phyloP scores from a whole-genome alignment of 1,140 invertebrate species.

The Drosophila prosaltans region DNA sequence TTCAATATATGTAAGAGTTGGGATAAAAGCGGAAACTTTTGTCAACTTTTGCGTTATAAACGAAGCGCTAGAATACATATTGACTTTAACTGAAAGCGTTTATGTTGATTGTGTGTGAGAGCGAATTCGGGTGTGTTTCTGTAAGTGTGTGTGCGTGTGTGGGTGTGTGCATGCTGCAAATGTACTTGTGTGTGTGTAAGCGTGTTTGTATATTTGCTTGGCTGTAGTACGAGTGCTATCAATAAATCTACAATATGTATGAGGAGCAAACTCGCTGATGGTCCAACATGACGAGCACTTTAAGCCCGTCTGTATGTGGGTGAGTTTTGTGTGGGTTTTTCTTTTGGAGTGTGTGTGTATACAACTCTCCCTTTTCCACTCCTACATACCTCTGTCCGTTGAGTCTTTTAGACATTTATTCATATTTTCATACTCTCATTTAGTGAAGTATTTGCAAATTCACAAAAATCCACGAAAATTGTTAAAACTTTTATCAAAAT shows the following conservation, averaged over 20 bases:
- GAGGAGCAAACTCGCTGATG: conserved; percentile 48
- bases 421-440: conserved; percentile 29
- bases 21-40: conserved; percentile 53
- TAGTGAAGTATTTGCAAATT: background rate
- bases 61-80: conserved; percentile 71
- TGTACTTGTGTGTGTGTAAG: conserved; percentile 2
- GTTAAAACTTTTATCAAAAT: background rate
- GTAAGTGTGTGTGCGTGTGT: too few species aligned
- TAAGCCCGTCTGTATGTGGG: conserved; percentile 20
- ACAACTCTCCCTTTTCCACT: background rate
- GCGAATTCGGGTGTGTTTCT: conserved; percentile 2
- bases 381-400: conserved; percentile 9
- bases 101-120: conserved; percentile 57
- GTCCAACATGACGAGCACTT: conserved; percentile 35
- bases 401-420: conserved; percentile 22
- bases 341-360: background rate
- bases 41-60: conserved; percentile 67
- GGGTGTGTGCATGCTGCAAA: background rate
- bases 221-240: conserved; percentile 41
- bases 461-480: background rate
- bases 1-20: background rate
- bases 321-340: background rate
- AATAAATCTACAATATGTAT: conserved; percentile 69
- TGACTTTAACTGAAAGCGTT: conserved; percentile 70
- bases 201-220: conserved; percentile 39